These are phyloP conservation scores for Hesperia comma DNA, from an alignment of 2,888 invertebrate genomes.

Conservation along the genomic window DNA sequence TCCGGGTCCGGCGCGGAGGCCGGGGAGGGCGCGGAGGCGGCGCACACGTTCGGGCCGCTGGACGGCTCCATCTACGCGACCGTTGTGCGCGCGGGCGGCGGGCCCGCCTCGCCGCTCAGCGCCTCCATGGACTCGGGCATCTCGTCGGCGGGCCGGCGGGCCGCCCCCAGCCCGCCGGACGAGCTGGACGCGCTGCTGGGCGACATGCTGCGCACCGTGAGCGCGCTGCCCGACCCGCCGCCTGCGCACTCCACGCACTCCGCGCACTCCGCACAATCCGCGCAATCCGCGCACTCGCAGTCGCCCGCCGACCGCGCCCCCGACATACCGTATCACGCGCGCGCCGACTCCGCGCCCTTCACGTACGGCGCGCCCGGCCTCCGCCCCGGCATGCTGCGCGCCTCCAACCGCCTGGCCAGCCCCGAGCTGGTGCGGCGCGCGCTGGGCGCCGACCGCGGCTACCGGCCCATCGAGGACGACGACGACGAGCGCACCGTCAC, in stretches of 20 bases:
- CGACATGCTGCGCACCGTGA: slow-evolving; percentile 94
- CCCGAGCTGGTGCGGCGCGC: slow-evolving; percentile 93
- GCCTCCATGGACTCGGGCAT: slow-evolving; percentile 97
- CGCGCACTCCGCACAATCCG: too few relatives aligned
- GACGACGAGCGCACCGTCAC: slow-evolving; percentile 72
- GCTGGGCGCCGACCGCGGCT: slow-evolving; percentile 70
- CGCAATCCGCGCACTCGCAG: slow-evolving; percentile 65
- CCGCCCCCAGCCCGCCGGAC: slow-evolving; percentile 81
- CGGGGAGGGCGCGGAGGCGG: slow-evolving; percentile 74
- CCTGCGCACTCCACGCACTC: slow-evolving; percentile 46
- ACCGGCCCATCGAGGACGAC: slow-evolving; percentile 71
- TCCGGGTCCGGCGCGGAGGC: slow-evolving; percentile 75
- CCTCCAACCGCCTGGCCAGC: slow-evolving; percentile 90
- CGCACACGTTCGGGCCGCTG: slow-evolving; percentile 92
- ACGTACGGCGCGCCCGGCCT: slow-evolving; percentile 90
- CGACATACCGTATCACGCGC: slow-evolving; percentile 95
- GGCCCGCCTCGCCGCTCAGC: slow-evolving; percentile 88
- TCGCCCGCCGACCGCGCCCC: slow-evolving; percentile 68
- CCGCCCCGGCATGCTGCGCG: slow-evolving; percentile 86
- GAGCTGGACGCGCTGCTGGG: slow-evolving; percentile 93
- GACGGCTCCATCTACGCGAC: slow-evolving; percentile 96
- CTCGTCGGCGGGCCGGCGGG: slow-evolving; percentile 88
- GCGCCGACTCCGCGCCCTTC: slow-evolving; percentile 94
- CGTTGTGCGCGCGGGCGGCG: slow-evolving; percentile 79
- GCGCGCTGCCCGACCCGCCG: slow-evolving; percentile 88